Evolutionary conservation across 2,888 invertebrate species (phyloP), one percentile per base, ranked within the genome.

Genomic region (Cistogaster globosa): DNA sequence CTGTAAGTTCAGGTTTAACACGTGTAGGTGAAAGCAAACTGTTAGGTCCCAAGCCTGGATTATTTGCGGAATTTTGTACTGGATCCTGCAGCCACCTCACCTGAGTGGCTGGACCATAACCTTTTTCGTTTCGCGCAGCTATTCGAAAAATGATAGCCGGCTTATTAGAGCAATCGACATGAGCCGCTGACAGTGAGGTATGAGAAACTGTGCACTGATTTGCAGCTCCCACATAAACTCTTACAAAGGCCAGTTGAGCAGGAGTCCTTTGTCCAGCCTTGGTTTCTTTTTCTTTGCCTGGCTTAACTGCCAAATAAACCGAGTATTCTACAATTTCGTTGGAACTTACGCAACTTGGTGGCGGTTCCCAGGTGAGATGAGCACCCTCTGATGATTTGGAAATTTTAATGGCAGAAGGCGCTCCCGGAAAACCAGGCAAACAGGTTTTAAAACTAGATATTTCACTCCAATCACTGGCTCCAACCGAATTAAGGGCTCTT

Each of bases 121-220:
- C 88, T 57, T 88, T 88, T 67, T 87, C 88, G 69, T 88, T 88
- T n/a, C 88, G 88, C 7, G 88, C 88, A 0, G 88, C 88, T 57
- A 88, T 88, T 14, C 88, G 87, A 76, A 88, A 88, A 11, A 88
- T 87, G 18, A 88, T 88, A 20, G 88, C 88, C 65, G 88, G 88
- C 48, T 88, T 88, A 38, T 88, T 88, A 9, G 88, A 88, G 51
- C 88, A 87, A 68, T 88, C 88, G 5, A 88, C 88, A 69, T 88
- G 88, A 9, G 88, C 88, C 2, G 88, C 87, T 0, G 87, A 84
- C 51, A 88, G 36, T 5, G 88, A 87, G 36, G 83, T 83, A 68
- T 88, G 88, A 14, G 88, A 84, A 9, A 88, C 88, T 8, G 88
- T 87, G 62, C 88, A 88, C 65, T 88, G 88, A 86, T 88, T 88